Conservation (phyloP, 2,888 invertebrate genomes). For the Cheilosia urbana region DNA sequence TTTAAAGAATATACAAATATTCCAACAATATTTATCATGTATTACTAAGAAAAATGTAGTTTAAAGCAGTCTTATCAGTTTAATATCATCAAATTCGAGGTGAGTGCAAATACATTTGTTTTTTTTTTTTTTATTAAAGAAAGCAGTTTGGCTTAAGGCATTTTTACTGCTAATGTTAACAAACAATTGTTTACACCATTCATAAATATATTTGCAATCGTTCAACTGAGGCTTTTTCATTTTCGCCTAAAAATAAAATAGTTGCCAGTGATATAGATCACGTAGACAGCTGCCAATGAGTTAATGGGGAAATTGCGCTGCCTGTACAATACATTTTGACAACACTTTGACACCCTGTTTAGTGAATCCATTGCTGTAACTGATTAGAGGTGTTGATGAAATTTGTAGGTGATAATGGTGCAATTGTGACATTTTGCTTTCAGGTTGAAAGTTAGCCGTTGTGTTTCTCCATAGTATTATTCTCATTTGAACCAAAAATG, state of each 20-base stretch:
- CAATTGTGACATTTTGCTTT: too few relatives aligned
- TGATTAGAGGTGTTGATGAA: too few relatives aligned
- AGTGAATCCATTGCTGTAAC: too few relatives aligned
- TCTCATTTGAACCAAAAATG: too few relatives aligned
- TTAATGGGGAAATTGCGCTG: background rate
- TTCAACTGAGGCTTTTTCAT: background rate
- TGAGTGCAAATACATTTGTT: constrained; percentile 9
- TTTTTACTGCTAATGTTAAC: background rate
- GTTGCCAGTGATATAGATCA: constrained; percentile 17
- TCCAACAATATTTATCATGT: constrained; percentile 49
- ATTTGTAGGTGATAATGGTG: too few relatives aligned
- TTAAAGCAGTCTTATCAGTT: constrained; percentile 20
- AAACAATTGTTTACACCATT: constrained; percentile 1
- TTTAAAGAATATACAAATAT: constrained; percentile 61
- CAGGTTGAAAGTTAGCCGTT: too few relatives aligned
- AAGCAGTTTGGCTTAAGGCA: background rate
- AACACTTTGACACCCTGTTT: too few relatives aligned
- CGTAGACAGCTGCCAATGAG: constrained; percentile 24
- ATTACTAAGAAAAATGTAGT: constrained; percentile 53
- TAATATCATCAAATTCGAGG: constrained; percentile 37
- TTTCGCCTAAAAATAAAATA: constrained; percentile 30
- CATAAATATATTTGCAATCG: background rate
- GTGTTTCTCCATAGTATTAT: too few relatives aligned
- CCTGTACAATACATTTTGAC: background rate
- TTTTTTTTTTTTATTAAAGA: too few relatives aligned